Evolutionary conservation across 92 coral and sea anemone genomes (phyloP), one percentile per base, ranked within the genome.

Genomic region (Anthopleura xanthogrammica): DNA sequence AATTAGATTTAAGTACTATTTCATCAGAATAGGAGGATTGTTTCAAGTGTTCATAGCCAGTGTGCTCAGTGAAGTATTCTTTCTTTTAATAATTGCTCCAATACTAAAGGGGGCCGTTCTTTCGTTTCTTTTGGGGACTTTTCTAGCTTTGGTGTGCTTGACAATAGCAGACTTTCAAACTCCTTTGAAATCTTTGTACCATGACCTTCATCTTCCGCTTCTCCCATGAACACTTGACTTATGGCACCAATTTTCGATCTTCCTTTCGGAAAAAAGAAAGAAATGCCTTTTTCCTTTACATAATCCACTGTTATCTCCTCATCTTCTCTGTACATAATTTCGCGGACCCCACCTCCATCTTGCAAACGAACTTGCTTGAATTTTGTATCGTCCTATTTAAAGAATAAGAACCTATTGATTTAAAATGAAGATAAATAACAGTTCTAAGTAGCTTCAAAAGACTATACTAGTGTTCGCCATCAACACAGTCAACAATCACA

Each of bases 291-390:
- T 75, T 19, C 60, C 83, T 79, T 74, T 48, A 89, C 79, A 46
- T 58, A 62, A 39, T 86, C 84, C 40, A 79, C 72, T 14, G 89
- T 78, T 58, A 86, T 62, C 41, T 89, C 82, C 22, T 86, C 87
- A 52, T 73, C 89, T 60, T 77, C 87, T 39, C 40, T 86, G 81
- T 89, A 82, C 48, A 36, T 73, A 55, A 89, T 76, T 20, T 82
- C 82, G 2, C 85, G 81, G 39, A 86, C 57, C 19, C 41, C 81
- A 22, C 89, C 92, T 41, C 87, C 89, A 72, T 88, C 89, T 39
- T 89, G 83, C 41, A 86, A 80, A 75, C 83, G 73, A 8, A 89
- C 87, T 82, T 89, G 89, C 42, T 86, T 90, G 79, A 36, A 89
- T 54, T 60, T 80, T 4, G 83, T 76, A 39, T 71, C n/a, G n/a